These are phyloP conservation scores for Cosmorhoe ocellata DNA, from an alignment of 2,888 invertebrate species.

Conservation along the genomic window DNA sequence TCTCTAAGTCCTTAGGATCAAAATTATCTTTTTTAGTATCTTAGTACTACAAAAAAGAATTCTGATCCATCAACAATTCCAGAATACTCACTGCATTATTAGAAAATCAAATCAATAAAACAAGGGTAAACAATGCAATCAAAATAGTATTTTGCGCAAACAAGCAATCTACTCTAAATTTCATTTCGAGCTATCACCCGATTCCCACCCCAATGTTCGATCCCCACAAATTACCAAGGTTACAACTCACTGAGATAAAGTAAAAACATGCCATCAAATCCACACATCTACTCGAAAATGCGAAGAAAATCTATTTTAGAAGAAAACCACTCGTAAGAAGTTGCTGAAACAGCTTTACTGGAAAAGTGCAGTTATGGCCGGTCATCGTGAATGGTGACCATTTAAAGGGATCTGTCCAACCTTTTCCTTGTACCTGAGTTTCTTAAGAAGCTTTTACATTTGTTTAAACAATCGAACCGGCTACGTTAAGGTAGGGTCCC, in stretches of 20 bases:
- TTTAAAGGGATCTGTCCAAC: slow-evolving; percentile 57
- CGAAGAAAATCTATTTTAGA: slow-evolving; percentile 24
- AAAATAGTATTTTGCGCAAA: slow-evolving; percentile 12
- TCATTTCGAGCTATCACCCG: slow-evolving; percentile 2
- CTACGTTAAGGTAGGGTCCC: too few relatives aligned
- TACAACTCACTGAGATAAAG: slow-evolving; percentile 30
- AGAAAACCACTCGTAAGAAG: slow-evolving; percentile 32
- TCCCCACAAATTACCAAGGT: slow-evolving; percentile 22
- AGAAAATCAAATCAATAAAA: neutral
- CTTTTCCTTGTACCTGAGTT: slow-evolving; percentile 62
- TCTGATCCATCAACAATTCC: too few relatives aligned
- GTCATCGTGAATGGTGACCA: slow-evolving; percentile 51
- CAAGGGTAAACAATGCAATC: slow-evolving; percentile 6
- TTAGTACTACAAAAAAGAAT: too few relatives aligned
- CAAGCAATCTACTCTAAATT: slow-evolving; percentile 10
- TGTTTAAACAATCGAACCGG: neutral
- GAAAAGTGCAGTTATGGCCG: slow-evolving; percentile 46
- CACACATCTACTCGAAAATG: slow-evolving; percentile 37
- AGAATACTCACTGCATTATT: too few relatives aligned
- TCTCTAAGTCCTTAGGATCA: too few relatives aligned
- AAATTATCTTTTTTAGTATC: too few relatives aligned
- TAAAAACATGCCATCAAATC: slow-evolving; percentile 38
- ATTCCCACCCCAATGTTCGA: slow-evolving; percentile 11
- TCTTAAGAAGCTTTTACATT: slow-evolving; percentile 8
- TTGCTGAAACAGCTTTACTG: slow-evolving; percentile 48